Evolutionary conservation across 2,888 invertebrate genomes (phyloP), one percentile per base, ranked within the genome.

Genomic region (Hermodice carunculata): DNA sequence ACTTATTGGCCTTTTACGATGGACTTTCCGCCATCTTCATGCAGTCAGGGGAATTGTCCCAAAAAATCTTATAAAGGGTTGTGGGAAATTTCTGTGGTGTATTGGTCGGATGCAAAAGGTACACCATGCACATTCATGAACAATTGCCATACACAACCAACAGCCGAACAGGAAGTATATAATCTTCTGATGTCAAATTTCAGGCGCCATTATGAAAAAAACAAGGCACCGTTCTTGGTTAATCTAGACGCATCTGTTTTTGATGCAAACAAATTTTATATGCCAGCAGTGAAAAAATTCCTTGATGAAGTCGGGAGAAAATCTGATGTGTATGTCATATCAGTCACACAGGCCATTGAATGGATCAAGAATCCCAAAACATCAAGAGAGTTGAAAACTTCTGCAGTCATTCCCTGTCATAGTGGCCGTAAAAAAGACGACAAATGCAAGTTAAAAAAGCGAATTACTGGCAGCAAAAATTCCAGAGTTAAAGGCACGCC

Each of bases 1-100:
- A n/a, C n/a, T n/a, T n/a, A n/a, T n/a, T 96, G 96, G 96, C 97
- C 96, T 0, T 96, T 96, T 87, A 96, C 96, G 0, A 89, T 97
- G 46, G 96, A 96, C 86, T 95, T 69, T 53, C 76, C 79, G 1
- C 81, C 76, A 63, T 53, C 37, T 14, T 66, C 57, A 22, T 68
- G 68, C 34, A 46, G 62, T 29, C 65, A 58, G 48, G 19, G 19
- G 11, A 68, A 66, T 43, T 68, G 68, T 28, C 68, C 68, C n/a
- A 58, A 26, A 14, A 29, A 29, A 5, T 44, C 46, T 24, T 65
- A 60, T 56, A 40, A 89, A 11, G 90, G 90, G 0, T 81, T 89
- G 43, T 93, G 92, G 92, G 89, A 91, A 0, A 77, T 90, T 0
- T 92, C 92, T 1, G 90, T 92, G 85, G 80, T 80, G 26, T 79